A percentile compares a stretch with the other conserved stretches of the same genome.
phyloP scores from a whole-genome alignment of 2,888 invertebrate species.

The Diarsia brunnea region DNA sequence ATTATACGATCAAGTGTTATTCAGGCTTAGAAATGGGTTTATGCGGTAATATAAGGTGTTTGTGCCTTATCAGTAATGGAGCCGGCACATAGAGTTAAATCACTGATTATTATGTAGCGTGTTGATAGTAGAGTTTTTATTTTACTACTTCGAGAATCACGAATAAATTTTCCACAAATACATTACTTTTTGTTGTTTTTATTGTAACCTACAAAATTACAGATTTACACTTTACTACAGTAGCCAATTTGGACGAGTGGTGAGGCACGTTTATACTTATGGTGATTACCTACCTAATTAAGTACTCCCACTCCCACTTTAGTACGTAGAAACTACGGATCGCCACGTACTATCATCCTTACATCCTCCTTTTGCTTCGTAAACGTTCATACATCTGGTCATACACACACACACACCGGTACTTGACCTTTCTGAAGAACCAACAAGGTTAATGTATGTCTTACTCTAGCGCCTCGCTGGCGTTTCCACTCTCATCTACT shows the following conservation, averaged over 20 bases:
- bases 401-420: neutral
- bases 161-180: slow-evolving; percentile 87
- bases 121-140: slow-evolving; percentile 85
- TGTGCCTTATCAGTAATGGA: slow-evolving; percentile 65
- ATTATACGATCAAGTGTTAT: slow-evolving; percentile 38
- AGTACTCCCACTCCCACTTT: no score
- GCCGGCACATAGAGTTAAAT: slow-evolving; percentile 72
- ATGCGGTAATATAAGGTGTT: slow-evolving; percentile 60
- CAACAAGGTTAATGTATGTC: neutral
- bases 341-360: neutral
- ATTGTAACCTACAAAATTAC: slow-evolving; percentile 22
- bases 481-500: neutral
- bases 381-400: neutral
- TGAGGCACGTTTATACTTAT: neutral
- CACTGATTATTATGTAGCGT: slow-evolving; percentile 76
- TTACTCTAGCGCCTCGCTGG: neutral
- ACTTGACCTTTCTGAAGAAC: neutral
- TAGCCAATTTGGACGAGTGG: neutral
- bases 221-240: neutral
- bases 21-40: slow-evolving; percentile 30
- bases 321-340: neutral
- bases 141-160: slow-evolving; percentile 86
- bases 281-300: neutral
- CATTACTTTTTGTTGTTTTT: slow-evolving; percentile 68
- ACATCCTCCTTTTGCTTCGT: neutral